phyloP scores from a whole-genome alignment of 2,113 vertebrate species.

The Bufo bufo region DNA sequence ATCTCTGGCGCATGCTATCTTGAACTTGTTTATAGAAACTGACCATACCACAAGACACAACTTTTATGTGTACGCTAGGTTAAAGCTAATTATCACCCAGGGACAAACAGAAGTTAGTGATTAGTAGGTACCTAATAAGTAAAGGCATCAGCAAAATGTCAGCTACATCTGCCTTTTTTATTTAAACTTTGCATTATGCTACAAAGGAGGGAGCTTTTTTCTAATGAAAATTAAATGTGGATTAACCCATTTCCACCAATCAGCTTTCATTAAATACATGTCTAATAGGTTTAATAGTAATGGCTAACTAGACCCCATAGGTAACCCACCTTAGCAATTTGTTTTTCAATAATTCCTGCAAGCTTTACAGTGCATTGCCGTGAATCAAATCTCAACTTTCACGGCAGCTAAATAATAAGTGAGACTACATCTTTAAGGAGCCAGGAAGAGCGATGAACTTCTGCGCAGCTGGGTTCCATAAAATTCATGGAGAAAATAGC shows the following conservation, averaged over 20 bases:
- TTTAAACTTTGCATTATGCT: background rate
- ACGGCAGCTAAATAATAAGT: constrained; percentile 21
- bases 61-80: background rate
- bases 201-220: background rate
- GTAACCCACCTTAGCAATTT: background rate
- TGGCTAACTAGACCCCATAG: background rate
- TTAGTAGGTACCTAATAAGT: background rate
- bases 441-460: constrained; percentile 21
- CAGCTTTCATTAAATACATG: background rate
- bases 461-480: constrained; percentile 55
- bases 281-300: background rate
- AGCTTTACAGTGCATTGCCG: background rate
- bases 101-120: background rate
- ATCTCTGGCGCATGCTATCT: background rate
- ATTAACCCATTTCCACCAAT: background rate
- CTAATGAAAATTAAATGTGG: background rate
- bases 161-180: background rate
- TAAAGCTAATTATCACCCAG: background rate
- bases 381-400: background rate
- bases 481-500: constrained; percentile 52
- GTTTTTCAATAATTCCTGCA: background rate
- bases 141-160: background rate
- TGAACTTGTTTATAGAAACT: background rate
- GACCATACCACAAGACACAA: background rate
- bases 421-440: constrained; percentile 34